Evolutionary conservation across 2,888 invertebrate genomes (phyloP).

Genomic region (Pollenia labialis): DNA sequence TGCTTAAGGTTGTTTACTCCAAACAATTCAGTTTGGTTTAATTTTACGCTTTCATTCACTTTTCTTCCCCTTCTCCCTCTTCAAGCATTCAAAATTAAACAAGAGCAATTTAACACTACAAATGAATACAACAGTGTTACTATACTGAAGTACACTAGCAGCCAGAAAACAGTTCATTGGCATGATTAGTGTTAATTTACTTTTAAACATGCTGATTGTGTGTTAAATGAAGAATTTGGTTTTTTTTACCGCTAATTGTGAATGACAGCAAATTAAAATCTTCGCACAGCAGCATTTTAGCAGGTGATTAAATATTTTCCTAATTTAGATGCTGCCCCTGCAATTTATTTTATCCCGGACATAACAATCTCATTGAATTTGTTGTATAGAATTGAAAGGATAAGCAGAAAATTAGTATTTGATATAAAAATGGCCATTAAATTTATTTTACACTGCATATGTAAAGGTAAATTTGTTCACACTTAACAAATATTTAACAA

Average conservation of each 20-base stretch:
- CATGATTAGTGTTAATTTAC: conserved; percentile 41
- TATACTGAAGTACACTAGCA: conserved; percentile 22
- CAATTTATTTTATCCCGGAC: not conserved
- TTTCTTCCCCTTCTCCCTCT: not conserved
- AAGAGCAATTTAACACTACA: conserved; percentile 48
- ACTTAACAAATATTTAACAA: not conserved
- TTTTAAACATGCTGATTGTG: conserved; percentile 19
- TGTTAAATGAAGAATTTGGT: conserved; percentile 12
- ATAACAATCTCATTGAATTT: not conserved
- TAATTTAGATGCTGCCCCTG: not conserved
- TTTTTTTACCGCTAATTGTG: not conserved
- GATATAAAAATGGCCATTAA: conserved; percentile 22
- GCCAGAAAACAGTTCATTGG: conserved; percentile 5
- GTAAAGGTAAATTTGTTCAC: not conserved
- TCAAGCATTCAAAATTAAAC: not conserved
- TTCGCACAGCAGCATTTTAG: conserved; percentile 1
- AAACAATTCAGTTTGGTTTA: conserved; percentile 50
- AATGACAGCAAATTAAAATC: conserved; percentile 21
- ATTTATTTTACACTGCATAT: conserved; percentile 7
- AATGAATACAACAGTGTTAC: conserved; percentile 29
- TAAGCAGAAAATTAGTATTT: not conserved
- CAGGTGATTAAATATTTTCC: not conserved
- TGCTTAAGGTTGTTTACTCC: conserved; percentile 60
- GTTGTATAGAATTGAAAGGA: not conserved
- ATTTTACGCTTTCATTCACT: conserved; percentile 39